Percentiles rank a stretch among this genome's conserved stretches.
phyloP scores from a whole-genome alignment of 64 coral and sea anemone species.

The Dendronephthya gigantea region DNA sequence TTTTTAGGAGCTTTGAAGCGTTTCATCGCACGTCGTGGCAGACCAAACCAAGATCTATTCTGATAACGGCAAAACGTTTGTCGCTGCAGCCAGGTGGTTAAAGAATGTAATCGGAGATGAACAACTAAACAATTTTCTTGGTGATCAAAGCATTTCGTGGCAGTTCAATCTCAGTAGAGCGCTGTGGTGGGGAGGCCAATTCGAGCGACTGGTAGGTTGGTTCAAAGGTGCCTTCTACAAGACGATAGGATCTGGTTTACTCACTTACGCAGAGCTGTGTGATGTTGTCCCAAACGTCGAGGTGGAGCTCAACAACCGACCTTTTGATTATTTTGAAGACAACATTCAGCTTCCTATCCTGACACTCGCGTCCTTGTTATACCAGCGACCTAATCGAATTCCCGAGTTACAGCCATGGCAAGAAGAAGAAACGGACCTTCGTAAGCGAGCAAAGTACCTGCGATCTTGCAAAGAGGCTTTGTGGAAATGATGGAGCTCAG shows the following conservation, averaged over 20 bases:
- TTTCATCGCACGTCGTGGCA: neutral
- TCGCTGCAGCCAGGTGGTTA: conserved; percentile 16
- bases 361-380: neutral
- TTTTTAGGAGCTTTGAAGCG: conserved; percentile 20
- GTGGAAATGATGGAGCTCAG: neutral
- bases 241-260: conserved; percentile 13
- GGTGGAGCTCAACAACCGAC: conserved; percentile 27
- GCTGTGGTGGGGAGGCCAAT: conserved; percentile 31
- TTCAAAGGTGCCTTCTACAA: conserved; percentile 12
- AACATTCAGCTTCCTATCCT: conserved; percentile 20
- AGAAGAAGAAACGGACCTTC: neutral
- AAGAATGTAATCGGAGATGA: conserved; percentile 23
- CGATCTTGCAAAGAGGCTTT: neutral
- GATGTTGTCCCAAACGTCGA: conserved; percentile 23
- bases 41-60: conserved; percentile 16
- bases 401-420: neutral
- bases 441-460: neutral
- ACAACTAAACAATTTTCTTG: neutral
- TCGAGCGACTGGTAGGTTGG: neutral
- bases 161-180: conserved; percentile 23
- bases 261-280: conserved; percentile 14
- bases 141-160: conserved; percentile 18
- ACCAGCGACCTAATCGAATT: neutral
- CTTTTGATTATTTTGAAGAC: neutral
- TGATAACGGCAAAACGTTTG: conserved; percentile 35